These are phyloP conservation scores for Aradus depressus DNA, from an alignment of 2,888 invertebrate species.

Conservation along the genomic window DNA sequence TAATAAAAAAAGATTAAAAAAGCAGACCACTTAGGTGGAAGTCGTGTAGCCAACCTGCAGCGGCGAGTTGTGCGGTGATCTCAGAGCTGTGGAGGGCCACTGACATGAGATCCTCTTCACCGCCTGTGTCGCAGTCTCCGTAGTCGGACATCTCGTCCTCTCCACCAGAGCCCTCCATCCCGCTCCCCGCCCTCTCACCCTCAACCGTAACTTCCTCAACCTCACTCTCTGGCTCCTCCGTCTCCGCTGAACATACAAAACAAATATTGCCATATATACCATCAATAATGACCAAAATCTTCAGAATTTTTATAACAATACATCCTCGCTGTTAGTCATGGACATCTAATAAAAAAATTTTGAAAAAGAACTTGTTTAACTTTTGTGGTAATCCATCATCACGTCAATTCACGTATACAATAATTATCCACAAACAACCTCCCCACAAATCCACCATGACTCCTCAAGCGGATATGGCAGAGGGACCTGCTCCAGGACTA, in stretches of 20 bases:
- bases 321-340: neutral
- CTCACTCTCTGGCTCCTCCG: neutral
- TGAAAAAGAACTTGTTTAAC: neutral
- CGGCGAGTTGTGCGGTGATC: constrained; percentile 89
- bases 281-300: neutral
- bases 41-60: constrained; percentile 64
- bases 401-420: too few relatives aligned
- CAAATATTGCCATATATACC: neutral
- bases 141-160: constrained; percentile 39
- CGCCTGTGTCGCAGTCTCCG: constrained; percentile 49
- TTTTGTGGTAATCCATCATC: too few relatives aligned
- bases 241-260: neutral
- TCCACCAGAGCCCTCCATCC: constrained; percentile 16
- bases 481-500: too few relatives aligned
- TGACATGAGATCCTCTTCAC: constrained; percentile 48
- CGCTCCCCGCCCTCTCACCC: constrained; percentile 3
- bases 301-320: neutral
- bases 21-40: too few relatives aligned
- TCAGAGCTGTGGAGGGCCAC: constrained; percentile 75
- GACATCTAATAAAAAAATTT: neutral
- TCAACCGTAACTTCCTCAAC: too few relatives aligned
- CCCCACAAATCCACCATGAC: too few relatives aligned
- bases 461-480: too few relatives aligned
- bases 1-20: too few relatives aligned
- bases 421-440: too few relatives aligned